These are phyloP conservation scores for Achroia grisella DNA, from an alignment of 1,140 invertebrate genomes.

Conservation along the genomic window DNA sequence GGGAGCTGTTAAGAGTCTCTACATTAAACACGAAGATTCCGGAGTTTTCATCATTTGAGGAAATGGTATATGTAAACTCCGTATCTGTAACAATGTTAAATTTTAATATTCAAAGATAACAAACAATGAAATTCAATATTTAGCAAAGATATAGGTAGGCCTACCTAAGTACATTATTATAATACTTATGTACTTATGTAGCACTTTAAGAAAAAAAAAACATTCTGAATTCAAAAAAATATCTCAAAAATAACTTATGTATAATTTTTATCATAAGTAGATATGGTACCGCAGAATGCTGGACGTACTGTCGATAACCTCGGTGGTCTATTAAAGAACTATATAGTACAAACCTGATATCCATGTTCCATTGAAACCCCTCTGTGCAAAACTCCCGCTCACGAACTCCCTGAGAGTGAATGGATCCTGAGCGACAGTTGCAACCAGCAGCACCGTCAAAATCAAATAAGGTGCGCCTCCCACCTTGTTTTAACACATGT, in stretches of 20 bases:
- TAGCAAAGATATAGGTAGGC: too few species aligned
- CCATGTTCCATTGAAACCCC: conserved; percentile 62
- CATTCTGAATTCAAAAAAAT: too few species aligned
- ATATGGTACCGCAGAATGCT: too few species aligned
- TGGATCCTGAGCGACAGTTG: conserved; percentile 33
- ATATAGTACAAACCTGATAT: conserved; percentile 57
- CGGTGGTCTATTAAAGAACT: too few species aligned
- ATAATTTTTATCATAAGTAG: conserved; percentile 2
- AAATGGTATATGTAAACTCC: conserved; percentile 46
- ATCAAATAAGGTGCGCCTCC: conserved; percentile 21
- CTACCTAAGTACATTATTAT: too few species aligned
- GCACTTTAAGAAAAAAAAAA: too few species aligned
- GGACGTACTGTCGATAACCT: too few species aligned
- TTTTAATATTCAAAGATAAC: too few species aligned
- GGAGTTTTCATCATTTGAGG: conserved; percentile 32
- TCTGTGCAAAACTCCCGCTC: conserved; percentile 42
- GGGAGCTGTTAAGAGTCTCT: conserved; percentile 19
- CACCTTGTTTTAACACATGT: conserved; percentile 15
- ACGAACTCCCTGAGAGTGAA: conserved; percentile 51
- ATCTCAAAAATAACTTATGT: background rate
- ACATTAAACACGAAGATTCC: conserved; percentile 49
- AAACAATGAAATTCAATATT: too few species aligned
- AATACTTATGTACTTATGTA: too few species aligned
- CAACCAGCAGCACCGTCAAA: conserved; percentile 22
- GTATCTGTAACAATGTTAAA: conserved; percentile 34